A percentile compares a stretch with the other conserved stretches of the same genome.
Conservation (phyloP, 1,140 invertebrate genomes). For the Procambarus clarkii region DNA sequence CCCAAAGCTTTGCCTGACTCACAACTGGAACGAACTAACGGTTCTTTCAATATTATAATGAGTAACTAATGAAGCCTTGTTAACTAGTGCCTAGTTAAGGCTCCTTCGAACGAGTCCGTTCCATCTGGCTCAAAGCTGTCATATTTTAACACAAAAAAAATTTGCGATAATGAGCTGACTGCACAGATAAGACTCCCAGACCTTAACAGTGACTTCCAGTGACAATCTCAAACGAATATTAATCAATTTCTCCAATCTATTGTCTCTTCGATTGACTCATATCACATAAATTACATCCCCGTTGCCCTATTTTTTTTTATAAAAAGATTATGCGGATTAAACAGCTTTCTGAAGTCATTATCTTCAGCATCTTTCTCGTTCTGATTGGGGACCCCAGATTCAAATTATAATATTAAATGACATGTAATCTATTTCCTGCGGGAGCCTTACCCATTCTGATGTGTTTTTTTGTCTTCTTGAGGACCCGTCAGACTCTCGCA, state of each 20-base stretch:
- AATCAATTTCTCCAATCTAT: background rate
- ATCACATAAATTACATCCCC: background rate
- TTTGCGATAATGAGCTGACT: background rate
- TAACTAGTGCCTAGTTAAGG: too few species aligned
- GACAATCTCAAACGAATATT: too few species aligned
- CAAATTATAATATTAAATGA: slow-evolving; percentile 10
- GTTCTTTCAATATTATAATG: too few species aligned
- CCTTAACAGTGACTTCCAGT: too few species aligned
- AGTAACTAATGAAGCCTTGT: too few species aligned
- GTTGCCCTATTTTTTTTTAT: background rate
- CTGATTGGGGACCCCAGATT: background rate
- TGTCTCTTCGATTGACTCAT: background rate
- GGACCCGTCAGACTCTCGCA: background rate
- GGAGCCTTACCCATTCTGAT: background rate
- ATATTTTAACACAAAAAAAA: too few species aligned
- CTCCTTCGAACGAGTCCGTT: too few species aligned
- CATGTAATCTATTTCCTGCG: background rate
- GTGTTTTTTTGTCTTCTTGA: background rate
- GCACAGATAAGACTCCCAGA: too few species aligned
- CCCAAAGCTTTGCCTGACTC: too few species aligned
- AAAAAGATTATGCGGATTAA: background rate
- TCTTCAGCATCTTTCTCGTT: background rate
- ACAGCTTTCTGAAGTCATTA: background rate
- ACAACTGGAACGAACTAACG: too few species aligned
- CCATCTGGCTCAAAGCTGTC: too few species aligned